Evolutionary conservation across 1,140 invertebrate species (phyloP), one percentile per base, ranked within the genome.

Genomic region (Laodelphax striatellus): DNA sequence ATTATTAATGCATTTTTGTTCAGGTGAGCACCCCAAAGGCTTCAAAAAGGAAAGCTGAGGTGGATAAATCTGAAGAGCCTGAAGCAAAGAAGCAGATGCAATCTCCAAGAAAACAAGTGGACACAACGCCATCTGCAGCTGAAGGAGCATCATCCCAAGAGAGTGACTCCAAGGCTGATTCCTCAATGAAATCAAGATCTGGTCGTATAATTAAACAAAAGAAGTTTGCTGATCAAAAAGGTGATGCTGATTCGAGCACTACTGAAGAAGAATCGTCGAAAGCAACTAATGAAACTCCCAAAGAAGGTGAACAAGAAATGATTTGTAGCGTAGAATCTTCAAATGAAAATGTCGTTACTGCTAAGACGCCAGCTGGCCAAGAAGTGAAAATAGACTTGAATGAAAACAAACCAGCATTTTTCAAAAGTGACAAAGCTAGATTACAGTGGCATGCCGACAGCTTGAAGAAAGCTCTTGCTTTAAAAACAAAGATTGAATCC

Each of bases 181-280:
- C 60, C 6, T 83, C 86, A 69, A 71, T 82, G 14, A 78, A 83
- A 5, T 87, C 84, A 69, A 79, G 85, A 22, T 87, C 85, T 69
- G 85, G 85, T 0, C 77, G 87, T 28, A 88, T 86, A 73, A 84
- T 88, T 60, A 85, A 85, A 68, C 83, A 82, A 0, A 87, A 87
- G 69, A 76, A 66, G 58, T 66, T 64, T 61, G 54, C 62, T 17
- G 66, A 64, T 46, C 53, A 56, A 57, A 64, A 65, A 38, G 62
- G 61, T 38, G 31, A 16, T 43, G 57, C 58, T 61, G 59, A 58
- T 52, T 55, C 11, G 56, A 5, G 14, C 34, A 22, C 17, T 16
- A 38, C 62, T 31, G 13, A 64, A 53, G 44, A 56, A 57, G 58
- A 62, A 50, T 34, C 41, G 2, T 11, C 34, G 22, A 55, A 52